Evolutionary conservation across 1,140 invertebrate species (phyloP), one percentile per base, ranked within the genome.

Genomic region (Pachypeltis micranthus): DNA sequence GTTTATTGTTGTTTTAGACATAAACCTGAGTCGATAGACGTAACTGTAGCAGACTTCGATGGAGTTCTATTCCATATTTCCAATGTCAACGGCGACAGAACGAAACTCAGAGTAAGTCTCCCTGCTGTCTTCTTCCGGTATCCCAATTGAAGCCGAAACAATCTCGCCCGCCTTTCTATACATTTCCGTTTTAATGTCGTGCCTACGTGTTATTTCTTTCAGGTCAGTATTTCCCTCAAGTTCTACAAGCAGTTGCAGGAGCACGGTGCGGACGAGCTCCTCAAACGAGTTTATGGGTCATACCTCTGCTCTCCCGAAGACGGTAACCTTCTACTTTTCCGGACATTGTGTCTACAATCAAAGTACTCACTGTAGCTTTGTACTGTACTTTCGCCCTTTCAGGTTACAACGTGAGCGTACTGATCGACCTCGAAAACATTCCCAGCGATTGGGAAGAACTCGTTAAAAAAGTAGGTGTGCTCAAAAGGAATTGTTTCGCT

Each of bases 401-500:
- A 83, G 89, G 93, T 64, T 99, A 94, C 77, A 97, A 94, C 81
- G 91, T 98, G 21, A 93, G 94, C 34, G 77, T 99, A 67, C 76
- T 96, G 70, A 85, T 95, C 77, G 92, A 98, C 77, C 79, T 99
- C 77, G 91, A 95, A 71, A 90, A 90, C 74, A 83, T 98, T 69
- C 93, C 93, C 10, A 78, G 85, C 31, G 84, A 97, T 76, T 94
- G 90, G 86, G 88, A 93, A 73, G 79, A 84, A 66, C 73, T 91
- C 69, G 86, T 96, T 60, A 90, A 91, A 74, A 95, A 93, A 80
- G 90, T 96, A 67, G 92, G 93, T 25, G 80, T 97, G 25, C 76
- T 99, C 44, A 99, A 99, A 76, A 85, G 96, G 70, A 96, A 99
- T 77, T 99, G 96, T 78, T 99, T 99, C 79, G 96, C 96, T 19